Evolutionary conservation across 1,140 invertebrate genomes (phyloP), one percentile per base, ranked within the genome.

Genomic region (Nylanderia fulva): DNA sequence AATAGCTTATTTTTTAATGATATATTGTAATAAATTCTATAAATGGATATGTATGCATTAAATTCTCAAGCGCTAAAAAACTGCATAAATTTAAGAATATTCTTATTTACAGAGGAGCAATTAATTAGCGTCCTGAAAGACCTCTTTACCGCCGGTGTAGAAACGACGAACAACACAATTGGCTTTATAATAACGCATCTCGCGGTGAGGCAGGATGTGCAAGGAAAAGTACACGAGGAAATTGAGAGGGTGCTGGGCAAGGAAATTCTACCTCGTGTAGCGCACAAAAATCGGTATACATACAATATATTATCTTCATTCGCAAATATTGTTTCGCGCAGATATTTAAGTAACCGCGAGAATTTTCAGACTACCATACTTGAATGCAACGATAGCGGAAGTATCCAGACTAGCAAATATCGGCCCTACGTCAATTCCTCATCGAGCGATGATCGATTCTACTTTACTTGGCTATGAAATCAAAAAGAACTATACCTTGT

Each of bases 121-220:
- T 85, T 96, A 13, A 86, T 95, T n/a, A 91, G 90, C 2, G 72
- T 95, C 0, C 52, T 95, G 1, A 93, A 95, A 66, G 96, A 97
- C 84, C 91, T 97, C 56, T 97, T 97, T 89, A 90, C 93, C 5
- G 96, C 96, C 86, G 96, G 96, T 18, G 93, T 96, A 2, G 96
- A 97, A 87, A 97, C 96, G 0, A 96, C 96, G 1, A 95, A 95
- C 0, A 96, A 95, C n/a, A 95, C 95, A 8, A 93, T 97, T 36
- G 96, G 96, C 7, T 95, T 96, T 42, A 86, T 95, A 0, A 91
- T 97, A 9, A 92, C 96, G 2, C 95, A 96, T 83, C 91, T 97
- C 42, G 90, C 96, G 0, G 94, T 95, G n/a, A 88, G 96, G 85
- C 95, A 95, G 11, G 91, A 96, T 7, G 93, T 96, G 6, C 96